These are phyloP conservation scores for Pyrocoelia pectoralis DNA, from an alignment of 2,888 invertebrate genomes.

Conservation along the genomic window DNA sequence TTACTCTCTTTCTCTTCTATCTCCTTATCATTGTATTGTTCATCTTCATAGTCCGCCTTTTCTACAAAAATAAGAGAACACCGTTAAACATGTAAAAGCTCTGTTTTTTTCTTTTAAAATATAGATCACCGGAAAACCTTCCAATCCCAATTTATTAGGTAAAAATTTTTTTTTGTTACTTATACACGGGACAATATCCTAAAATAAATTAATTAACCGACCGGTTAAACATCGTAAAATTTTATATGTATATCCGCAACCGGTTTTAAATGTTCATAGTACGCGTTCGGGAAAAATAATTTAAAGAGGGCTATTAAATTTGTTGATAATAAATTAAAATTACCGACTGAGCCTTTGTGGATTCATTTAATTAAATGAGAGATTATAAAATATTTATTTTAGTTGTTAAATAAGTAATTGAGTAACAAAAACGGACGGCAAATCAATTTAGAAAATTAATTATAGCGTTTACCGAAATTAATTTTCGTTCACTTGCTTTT, in stretches of 20 bases:
- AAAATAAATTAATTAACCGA: not conserved
- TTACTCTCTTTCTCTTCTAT: slow-evolving; percentile 46
- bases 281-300: not conserved
- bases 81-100: not conserved
- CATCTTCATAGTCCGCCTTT: slow-evolving; percentile 21
- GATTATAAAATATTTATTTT: not conserved
- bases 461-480: slow-evolving; percentile 1
- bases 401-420: not conserved
- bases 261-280: slow-evolving; percentile 1
- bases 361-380: slow-evolving; percentile 8
- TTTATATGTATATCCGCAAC: not conserved
- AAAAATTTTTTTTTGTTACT: not conserved
- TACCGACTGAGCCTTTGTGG: not conserved
- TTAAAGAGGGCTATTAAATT: not conserved
- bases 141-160: not conserved
- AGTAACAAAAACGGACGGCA: not conserved
- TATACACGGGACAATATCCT: not conserved
- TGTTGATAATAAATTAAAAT: slow-evolving; percentile 11
- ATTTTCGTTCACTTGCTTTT: not conserved
- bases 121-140: not conserved
- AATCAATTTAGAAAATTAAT: not conserved
- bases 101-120: not conserved
- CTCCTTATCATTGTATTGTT: slow-evolving; percentile 35
- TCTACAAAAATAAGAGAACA: slow-evolving; percentile 14
- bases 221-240: slow-evolving; percentile 3